These are phyloP conservation scores for Idaea biselata DNA, from an alignment of 2,888 invertebrate genomes.

Conservation along the genomic window DNA sequence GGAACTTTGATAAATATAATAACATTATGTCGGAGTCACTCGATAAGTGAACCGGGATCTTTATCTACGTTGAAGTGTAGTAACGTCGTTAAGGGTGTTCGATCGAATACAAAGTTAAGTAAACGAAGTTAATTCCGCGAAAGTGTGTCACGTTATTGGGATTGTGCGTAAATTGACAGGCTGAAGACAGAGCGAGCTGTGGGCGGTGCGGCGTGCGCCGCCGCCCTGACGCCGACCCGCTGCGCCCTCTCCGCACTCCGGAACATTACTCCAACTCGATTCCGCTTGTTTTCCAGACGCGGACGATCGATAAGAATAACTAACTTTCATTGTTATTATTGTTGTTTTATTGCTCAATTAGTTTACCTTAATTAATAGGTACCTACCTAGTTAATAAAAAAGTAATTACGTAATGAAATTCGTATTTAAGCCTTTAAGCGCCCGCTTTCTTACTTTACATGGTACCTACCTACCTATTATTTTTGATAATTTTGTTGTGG, in stretches of 20 bases:
- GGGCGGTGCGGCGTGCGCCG: constrained; percentile 31
- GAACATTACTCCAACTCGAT: background rate
- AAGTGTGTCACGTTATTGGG: constrained; percentile 55
- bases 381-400: no score
- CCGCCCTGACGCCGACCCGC: constrained; percentile 34
- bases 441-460: no score
- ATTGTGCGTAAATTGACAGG: constrained; percentile 45
- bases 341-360: background rate
- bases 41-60: background rate
- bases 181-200: constrained; percentile 31
- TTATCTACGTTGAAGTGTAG: constrained; percentile 15
- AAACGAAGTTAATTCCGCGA: constrained; percentile 70
- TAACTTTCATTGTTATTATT: background rate
- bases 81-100: constrained; percentile 47
- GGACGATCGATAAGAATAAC: background rate
- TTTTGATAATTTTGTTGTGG: no score
- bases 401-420: no score
- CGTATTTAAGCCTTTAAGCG: no score
- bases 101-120: constrained; percentile 53
- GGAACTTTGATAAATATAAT: constrained; percentile 10
- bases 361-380: background rate
- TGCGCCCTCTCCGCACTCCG: constrained; percentile 33
- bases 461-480: no score
- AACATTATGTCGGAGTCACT: background rate
- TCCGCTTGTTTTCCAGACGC: background rate